These are phyloP conservation scores for Sebastes nivosus DNA, from an alignment of 2,797 vertebrate genomes.

Conservation along the genomic window DNA sequence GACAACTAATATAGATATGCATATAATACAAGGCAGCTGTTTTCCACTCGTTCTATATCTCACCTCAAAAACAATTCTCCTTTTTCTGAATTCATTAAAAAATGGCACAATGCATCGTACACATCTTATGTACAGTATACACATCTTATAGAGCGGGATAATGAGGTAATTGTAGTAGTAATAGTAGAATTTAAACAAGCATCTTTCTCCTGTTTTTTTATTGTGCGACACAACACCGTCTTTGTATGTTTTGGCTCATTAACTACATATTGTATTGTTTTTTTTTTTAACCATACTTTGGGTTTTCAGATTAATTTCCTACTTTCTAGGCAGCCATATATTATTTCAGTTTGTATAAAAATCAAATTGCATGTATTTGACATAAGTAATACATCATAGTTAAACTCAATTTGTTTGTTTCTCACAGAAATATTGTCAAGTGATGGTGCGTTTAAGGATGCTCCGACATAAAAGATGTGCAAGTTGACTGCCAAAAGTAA, in stretches of 20 bases:
- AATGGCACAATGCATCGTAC: not conserved
- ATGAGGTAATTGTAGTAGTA: not conserved
- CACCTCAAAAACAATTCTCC: not conserved
- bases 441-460: not conserved
- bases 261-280: not conserved
- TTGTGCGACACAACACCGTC: not conserved
- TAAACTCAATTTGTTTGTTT: not conserved
- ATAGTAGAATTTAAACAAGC: not conserved
- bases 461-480: not conserved
- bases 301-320: not conserved
- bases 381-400: not conserved
- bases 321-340: not conserved
- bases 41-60: not conserved
- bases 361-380: not conserved
- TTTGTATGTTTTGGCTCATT: not conserved
- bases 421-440: not conserved
- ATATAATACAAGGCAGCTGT: not conserved
- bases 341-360: not conserved
- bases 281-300: not conserved
- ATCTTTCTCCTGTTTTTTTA: not conserved
- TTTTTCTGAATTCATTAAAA: not conserved
- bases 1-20: not conserved
- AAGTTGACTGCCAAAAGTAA: not conserved
- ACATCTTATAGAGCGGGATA: not conserved
- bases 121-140: not conserved